Evolutionary conservation across 37 sponge, comb jelly and placozoan genomes (phyloP).

Genomic region (Trichoplax adhaerens): DNA sequence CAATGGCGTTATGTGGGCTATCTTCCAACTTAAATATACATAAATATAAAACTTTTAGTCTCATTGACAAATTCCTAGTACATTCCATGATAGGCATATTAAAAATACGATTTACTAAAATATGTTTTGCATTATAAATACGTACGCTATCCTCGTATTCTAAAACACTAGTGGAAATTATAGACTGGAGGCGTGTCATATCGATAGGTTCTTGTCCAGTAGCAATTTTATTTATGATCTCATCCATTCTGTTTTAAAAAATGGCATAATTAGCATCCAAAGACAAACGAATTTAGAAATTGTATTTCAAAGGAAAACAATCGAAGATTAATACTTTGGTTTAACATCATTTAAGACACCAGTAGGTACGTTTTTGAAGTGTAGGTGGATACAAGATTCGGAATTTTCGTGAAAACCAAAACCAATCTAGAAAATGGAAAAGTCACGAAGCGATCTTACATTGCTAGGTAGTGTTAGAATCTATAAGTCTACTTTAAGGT

Average conservation of each 20-base stretch:
- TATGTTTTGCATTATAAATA: no score
- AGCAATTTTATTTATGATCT: slow-evolving; percentile 20
- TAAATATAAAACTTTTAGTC: no score
- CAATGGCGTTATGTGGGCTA: slow-evolving; percentile 35
- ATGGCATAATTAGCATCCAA: not conserved
- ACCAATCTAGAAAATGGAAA: slow-evolving; percentile 4
- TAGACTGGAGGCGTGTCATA: slow-evolving; percentile 38
- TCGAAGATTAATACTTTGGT: not conserved
- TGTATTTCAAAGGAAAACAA: slow-evolving; percentile 8
- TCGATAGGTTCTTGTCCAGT: slow-evolving; percentile 31
- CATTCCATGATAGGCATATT: no score
- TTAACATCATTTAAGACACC: slow-evolving; percentile 25
- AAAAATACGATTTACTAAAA: no score
- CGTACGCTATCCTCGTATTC: no score
- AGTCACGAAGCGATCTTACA: no score
- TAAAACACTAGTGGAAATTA: slow-evolving; percentile 26
- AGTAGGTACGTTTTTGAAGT: slow-evolving; percentile 38
- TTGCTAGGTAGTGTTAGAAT: no score
- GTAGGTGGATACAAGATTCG: slow-evolving; percentile 29
- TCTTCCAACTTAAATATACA: slow-evolving; percentile 35
- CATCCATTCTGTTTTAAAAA: slow-evolving; percentile 19
- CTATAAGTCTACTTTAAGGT: no score
- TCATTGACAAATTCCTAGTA: no score
- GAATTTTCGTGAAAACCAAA: slow-evolving; percentile 26
- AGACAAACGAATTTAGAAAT: slow-evolving; percentile 1